These are phyloP conservation scores for Dicyrtoma fusca DNA, from an alignment of 2,888 invertebrate species.

Conservation along the genomic window DNA sequence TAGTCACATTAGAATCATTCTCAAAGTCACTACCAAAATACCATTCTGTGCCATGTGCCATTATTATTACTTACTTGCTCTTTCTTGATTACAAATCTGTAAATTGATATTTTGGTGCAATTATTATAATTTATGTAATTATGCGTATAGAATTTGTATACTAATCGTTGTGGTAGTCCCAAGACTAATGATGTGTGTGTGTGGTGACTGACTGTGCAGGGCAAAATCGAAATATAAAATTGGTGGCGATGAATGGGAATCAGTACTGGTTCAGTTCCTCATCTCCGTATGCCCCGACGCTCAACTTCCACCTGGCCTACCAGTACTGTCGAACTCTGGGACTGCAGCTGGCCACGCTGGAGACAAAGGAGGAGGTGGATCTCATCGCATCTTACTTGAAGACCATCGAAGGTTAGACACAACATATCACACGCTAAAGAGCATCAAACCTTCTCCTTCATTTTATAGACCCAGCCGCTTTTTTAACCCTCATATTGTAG, in stretches of 20 bases:
- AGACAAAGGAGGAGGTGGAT: slow-evolving; percentile 83
- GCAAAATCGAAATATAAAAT: slow-evolving; percentile 55
- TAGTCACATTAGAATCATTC: no score
- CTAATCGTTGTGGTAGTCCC: neutral
- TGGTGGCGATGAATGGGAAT: slow-evolving; percentile 55
- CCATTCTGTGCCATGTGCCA: neutral
- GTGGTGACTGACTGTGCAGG: slow-evolving; percentile 33
- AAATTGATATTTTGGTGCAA: neutral
- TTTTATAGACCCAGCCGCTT: no score
- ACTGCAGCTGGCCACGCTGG: slow-evolving; percentile 80
- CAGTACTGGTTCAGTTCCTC: slow-evolving; percentile 57
- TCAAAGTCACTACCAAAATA: neutral
- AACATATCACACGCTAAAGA: no score
- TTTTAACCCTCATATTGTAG: no score
- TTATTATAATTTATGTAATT: neutral
- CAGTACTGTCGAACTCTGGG: slow-evolving; percentile 86
- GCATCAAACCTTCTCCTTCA: no score
- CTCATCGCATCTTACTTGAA: slow-evolving; percentile 77
- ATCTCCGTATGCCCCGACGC: slow-evolving; percentile 55
- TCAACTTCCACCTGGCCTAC: slow-evolving; percentile 83
- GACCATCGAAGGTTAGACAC: slow-evolving; percentile 43
- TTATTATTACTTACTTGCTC: neutral
- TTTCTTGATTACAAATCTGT: neutral
- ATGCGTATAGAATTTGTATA: neutral
- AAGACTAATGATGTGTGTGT: neutral